phyloP scores from a whole-genome alignment of 2,888 invertebrate genomes.

The Balanococcus diminutus region DNA sequence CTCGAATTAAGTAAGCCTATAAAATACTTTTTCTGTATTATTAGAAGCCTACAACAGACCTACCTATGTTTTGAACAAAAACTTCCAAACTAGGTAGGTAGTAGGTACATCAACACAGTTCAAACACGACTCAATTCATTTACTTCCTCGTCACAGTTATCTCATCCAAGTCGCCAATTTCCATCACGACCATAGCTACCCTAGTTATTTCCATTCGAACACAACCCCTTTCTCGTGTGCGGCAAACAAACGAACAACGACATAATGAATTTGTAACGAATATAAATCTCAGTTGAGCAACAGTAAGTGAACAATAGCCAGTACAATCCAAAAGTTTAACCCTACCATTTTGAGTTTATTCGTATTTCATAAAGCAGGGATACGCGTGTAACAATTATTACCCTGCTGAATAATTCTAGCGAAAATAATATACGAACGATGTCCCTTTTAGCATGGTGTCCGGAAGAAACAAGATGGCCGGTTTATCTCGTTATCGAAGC shows the following conservation, averaged over 20 bases:
- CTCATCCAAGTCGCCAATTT: neutral
- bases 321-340: constrained; percentile 33
- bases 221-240: constrained; percentile 13
- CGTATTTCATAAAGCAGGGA: constrained; percentile 12
- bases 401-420: constrained; percentile 40
- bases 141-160: neutral
- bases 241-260: constrained; percentile 24
- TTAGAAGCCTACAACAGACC: too few species aligned
- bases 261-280: constrained; percentile 32
- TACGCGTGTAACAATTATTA: constrained; percentile 43
- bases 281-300: constrained; percentile 44
- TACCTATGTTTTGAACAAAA: too few species aligned
- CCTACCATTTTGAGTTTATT: constrained; percentile 32
- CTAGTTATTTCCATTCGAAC: neutral
- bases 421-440: constrained; percentile 40
- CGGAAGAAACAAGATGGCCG: constrained; percentile 39
- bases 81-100: too few species aligned
- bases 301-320: constrained; percentile 27
- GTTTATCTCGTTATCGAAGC: constrained; percentile 39
- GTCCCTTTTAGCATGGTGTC: constrained; percentile 41
- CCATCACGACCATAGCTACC: neutral
- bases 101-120: neutral
- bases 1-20: neutral
- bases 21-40: neutral
- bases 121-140: neutral